Base-by-base conservation (phyloP, 2,797 vertebrate genomes). In the Corythornis leucogaster region DNA sequence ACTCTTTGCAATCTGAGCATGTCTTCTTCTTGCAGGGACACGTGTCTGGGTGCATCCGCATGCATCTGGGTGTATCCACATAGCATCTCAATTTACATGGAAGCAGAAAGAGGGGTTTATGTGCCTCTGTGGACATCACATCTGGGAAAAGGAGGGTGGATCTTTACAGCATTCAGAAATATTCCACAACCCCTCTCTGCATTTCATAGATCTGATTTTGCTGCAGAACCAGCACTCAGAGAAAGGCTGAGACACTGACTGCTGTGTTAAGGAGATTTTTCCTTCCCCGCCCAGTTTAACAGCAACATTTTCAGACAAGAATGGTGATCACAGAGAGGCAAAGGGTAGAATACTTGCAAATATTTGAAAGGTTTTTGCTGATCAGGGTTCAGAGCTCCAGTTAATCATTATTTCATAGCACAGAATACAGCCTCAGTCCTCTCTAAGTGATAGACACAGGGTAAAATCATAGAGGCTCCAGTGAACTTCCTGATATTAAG, bases 241-340 rank as follows among this genome's bases (percentile, higher is more conserved):
- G 40, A 40, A 48, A 46, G 40, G 8, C 25, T 54, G 30, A 0
- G 10, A 16, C 40, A 15, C 30, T 30, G 15, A 42, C 4, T 15
- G 0, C 13, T 80, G 73, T 31, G 12, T 93, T 86, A 69, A 78
- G 77, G 28, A 57, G 13, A 68, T 94, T 97, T 84, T 76, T 91
- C 68, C 61, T 90, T 92, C 88, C 64, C 53, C 64, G 13, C 40
- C 40, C 30, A 92, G 18, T 24, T 93, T 81, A 75, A 61, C 85
- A 76, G 63, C 9, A 28, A 88, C 1, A 7, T 35, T 62, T 87
- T 51, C 17, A 28, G 33, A 6, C 12, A 11, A 35, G 74, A 59
- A 22, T 4, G 7, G 30, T 85, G 69, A 74, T 74, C 2, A 30
- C 17, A 5, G 43, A 48, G 50, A 61, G 57, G 33, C 30, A 87